Evolutionary conservation across 2,888 invertebrate genomes (phyloP).

Genomic region (Mythimna albipuncta): DNA sequence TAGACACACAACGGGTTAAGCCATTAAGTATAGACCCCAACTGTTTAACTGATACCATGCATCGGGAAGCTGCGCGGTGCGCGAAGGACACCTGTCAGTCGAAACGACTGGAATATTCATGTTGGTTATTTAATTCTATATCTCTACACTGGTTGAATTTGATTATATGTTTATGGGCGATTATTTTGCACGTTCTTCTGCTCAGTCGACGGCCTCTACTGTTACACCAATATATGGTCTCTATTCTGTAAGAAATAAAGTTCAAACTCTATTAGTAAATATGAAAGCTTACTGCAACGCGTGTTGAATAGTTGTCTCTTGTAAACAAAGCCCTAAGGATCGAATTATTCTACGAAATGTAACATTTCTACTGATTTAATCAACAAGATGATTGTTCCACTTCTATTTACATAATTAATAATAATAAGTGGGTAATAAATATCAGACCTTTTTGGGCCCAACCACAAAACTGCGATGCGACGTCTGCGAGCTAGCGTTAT

Average conservation of each 20-base stretch:
- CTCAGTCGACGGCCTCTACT: neutral
- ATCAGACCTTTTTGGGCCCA: no score
- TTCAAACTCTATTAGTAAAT: neutral
- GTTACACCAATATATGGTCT: neutral
- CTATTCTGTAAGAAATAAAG: neutral
- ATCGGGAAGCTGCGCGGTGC: no score
- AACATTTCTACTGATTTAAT: neutral
- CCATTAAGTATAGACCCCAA: no score
- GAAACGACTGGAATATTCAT: neutral
- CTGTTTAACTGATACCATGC: no score
- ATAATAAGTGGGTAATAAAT: no score
- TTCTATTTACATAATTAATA: neutral
- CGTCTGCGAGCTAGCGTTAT: no score
- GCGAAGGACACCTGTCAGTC: neutral
- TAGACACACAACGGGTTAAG: no score
- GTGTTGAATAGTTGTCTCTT: neutral
- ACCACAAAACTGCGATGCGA: no score
- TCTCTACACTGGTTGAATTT: neutral
- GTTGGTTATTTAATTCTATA: constrained; percentile 9
- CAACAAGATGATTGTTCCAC: neutral
- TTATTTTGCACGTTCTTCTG: neutral
- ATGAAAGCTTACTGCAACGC: neutral
- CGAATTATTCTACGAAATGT: neutral
- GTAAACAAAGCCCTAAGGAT: neutral
- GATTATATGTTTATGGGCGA: neutral